These are phyloP conservation scores for Otolemur garnettii DNA, from an alignment of 2,113 vertebrate species.

Conservation along the genomic window DNA sequence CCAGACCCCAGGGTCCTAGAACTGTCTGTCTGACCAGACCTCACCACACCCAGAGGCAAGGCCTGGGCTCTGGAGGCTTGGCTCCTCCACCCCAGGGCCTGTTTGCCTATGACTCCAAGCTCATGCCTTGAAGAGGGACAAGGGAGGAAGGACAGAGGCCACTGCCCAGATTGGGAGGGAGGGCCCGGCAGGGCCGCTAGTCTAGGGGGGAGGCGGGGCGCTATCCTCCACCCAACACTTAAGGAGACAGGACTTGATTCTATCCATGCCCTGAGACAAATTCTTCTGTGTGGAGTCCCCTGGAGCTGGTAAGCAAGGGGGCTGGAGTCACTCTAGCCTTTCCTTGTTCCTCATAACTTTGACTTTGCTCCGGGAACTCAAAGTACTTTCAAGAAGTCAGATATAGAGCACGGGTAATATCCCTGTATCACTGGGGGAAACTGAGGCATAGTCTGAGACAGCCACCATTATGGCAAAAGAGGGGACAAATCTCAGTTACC, in stretches of 20 bases:
- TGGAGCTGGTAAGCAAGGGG: not conserved
- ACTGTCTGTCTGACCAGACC: constrained; percentile 55
- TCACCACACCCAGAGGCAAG: constrained; percentile 66
- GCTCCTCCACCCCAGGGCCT: constrained; percentile 18
- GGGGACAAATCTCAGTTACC: not conserved
- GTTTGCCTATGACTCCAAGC: constrained; percentile 52
- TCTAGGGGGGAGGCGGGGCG: not conserved
- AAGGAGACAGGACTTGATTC: constrained; percentile 63
- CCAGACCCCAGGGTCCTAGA: constrained; percentile 74
- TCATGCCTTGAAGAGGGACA: constrained; percentile 48
- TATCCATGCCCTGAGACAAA: not conserved
- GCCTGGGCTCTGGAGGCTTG: constrained; percentile 50
- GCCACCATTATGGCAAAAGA: not conserved
- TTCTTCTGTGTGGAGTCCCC: not conserved
- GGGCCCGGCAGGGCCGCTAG: constrained; percentile 49
- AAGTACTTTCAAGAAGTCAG: constrained; percentile 23
- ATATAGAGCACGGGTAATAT: not conserved
- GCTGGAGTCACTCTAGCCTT: not conserved
- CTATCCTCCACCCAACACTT: constrained; percentile 49
- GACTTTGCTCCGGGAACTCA: constrained; percentile 51
- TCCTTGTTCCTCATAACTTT: constrained; percentile 32
- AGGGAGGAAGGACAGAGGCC: constrained; percentile 63
- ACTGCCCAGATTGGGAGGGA: constrained; percentile 53
- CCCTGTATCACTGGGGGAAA: constrained; percentile 21
- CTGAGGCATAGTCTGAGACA: not conserved